Conservation (phyloP, 2,888 invertebrate genomes). For the Ichneumon xanthorius region DNA sequence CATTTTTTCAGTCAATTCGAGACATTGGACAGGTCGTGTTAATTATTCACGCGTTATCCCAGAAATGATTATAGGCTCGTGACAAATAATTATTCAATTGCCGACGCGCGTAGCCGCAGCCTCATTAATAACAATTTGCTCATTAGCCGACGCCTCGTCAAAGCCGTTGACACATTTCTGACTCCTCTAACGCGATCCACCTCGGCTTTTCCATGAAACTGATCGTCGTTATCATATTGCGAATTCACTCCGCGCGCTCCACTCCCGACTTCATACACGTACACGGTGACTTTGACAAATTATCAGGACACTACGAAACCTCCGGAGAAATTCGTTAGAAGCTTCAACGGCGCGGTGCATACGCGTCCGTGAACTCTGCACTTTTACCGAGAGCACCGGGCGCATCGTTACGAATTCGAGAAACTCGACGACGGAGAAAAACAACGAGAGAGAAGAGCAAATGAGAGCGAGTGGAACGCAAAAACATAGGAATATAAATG, state of each 20-base stretch:
- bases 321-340: constrained; percentile 34
- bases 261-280: constrained; percentile 13
- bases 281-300: constrained; percentile 33
- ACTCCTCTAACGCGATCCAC: not conserved
- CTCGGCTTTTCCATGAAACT: constrained; percentile 1
- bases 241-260: constrained; percentile 18
- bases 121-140: constrained; percentile 1
- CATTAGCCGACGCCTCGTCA: constrained; percentile 1
- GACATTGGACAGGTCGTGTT: not conserved
- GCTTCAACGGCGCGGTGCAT: not conserved
- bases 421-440: not conserved
- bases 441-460: not conserved
- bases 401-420: constrained; percentile 1
- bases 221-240: constrained; percentile 6
- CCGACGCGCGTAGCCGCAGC: not conserved
- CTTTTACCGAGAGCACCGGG: not conserved
- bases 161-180: constrained; percentile 16
- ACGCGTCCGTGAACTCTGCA: not conserved
- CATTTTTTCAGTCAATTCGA: not conserved
- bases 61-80: not conserved
- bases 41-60: not conserved
- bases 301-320: constrained; percentile 20
- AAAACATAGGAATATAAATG: not conserved
- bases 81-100: not conserved
- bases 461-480: not conserved